phyloP scores from a whole-genome alignment of 2,113 vertebrate species.

The Ammodytes dubius region DNA sequence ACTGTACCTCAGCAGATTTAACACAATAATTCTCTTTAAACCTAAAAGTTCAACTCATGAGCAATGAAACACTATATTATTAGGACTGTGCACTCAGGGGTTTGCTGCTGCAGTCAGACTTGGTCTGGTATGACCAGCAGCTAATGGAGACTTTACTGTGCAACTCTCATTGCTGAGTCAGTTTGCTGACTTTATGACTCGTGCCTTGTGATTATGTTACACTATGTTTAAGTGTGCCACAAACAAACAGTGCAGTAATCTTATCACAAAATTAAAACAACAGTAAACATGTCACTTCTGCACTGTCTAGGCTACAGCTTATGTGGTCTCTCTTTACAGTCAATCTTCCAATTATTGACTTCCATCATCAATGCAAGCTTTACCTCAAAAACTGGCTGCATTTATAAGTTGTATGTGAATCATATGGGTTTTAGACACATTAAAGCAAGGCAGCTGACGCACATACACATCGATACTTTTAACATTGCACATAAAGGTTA shows the following conservation, averaged over 20 bases:
- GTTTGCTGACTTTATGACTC: background rate
- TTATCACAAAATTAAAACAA: background rate
- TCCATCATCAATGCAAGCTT: too few species aligned
- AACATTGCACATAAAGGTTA: too few species aligned
- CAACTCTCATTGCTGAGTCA: background rate
- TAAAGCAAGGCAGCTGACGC: too few species aligned
- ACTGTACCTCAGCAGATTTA: background rate
- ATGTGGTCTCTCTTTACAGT: background rate
- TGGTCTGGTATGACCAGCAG: background rate
- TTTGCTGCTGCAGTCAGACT: background rate
- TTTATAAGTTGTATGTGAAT: too few species aligned
- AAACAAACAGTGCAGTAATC: background rate
- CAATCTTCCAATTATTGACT: background rate
- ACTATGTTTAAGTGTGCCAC: background rate
- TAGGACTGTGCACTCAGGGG: background rate
- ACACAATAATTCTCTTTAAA: background rate
- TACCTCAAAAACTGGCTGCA: too few species aligned
- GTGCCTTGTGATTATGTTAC: background rate
- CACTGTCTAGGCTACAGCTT: background rate
- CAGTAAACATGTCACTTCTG: background rate
- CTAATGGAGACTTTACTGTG: background rate
- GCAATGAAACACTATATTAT: background rate
- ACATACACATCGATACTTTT: too few species aligned
- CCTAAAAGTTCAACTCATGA: background rate
- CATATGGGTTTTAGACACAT: too few species aligned